Evolutionary conservation across 2,888 invertebrate genomes (phyloP), one percentile per base, ranked within the genome.

Genomic region (Coleophora deauratella): DNA sequence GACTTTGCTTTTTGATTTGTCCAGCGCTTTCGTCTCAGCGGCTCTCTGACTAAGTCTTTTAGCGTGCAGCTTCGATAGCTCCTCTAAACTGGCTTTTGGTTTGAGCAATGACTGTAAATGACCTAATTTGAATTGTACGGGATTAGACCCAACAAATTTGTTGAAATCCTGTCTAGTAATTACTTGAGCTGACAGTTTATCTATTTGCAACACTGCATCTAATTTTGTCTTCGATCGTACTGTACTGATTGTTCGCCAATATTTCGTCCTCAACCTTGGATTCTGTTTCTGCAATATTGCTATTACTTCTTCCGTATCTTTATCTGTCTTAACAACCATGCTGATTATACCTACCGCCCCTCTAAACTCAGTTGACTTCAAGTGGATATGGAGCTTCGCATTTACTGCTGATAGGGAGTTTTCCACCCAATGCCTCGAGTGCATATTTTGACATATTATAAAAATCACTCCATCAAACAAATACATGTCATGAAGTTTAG

Each of bases 401-500:
- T 73, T 77, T 0, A 79, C 57, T 3, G 43, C 33, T 1, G 45
- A 27, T 4, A 82, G 49, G 1, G 56, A 52, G 0, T 60, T 44
- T 41, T 78, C 76, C 1, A 81, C 66, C 75, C 80, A 81, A 2
- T 50, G 32, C 12, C 72, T 65, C 0, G 82, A 66, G 1, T 42
- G 14, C 51, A 69, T 64, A 40, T 72, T 62, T 6, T 68, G 65
- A 32, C 81, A 80, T 9, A 84, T 82, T 1, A 81, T 64, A 41
- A 84, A 84, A 9, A 82, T 80, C 0, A 81, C 81, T 1, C 84
- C 84, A 38, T 84, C 84, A 39, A 81, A 81, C 14, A 82, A 46
- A 41, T 84, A 82, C 46, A 82, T 69, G 31, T 84, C 82, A 38
- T 81, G 76, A 31, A 77, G 70, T 47, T 66, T 75, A 0, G 81